Percentiles rank a stretch among this genome's conserved stretches.
These are phyloP conservation scores for Stramonita haemastoma DNA, from an alignment of 2,888 invertebrate species.

Conservation along the genomic window DNA sequence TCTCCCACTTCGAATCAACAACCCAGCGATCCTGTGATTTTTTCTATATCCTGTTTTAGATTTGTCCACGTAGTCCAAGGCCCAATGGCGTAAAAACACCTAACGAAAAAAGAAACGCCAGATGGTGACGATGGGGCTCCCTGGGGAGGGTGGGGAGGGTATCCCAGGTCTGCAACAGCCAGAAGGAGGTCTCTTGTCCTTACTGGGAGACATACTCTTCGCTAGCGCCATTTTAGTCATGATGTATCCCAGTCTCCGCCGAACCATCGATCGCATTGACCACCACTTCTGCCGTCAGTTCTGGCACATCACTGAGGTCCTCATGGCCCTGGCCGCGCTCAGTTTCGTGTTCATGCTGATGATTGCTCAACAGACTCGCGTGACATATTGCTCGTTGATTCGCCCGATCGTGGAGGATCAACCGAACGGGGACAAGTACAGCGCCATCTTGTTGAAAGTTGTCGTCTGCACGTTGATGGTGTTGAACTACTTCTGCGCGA, in stretches of 20 bases:
- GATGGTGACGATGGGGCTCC: slow-evolving; percentile 1
- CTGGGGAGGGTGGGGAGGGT: slow-evolving; percentile 1
- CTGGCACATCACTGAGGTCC: background rate
- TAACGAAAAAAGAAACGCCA: background rate
- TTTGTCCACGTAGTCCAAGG: background rate
- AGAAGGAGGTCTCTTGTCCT: slow-evolving; percentile 6
- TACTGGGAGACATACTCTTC: slow-evolving; percentile 34
- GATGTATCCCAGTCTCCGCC: slow-evolving; percentile 25
- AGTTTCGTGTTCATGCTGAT: slow-evolving; percentile 27
- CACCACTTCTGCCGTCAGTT: slow-evolving; percentile 26
- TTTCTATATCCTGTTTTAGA: background rate
- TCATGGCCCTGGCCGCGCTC: slow-evolving; percentile 16
- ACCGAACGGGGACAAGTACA: background rate
- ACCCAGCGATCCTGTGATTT: background rate
- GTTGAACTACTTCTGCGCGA: slow-evolving; percentile 27
- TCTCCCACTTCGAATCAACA: slow-evolving; percentile 8
- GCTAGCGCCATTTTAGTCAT: slow-evolving; percentile 19
- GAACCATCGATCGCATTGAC: slow-evolving; percentile 17
- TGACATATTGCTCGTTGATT: slow-evolving; percentile 30
- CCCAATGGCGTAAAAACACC: background rate
- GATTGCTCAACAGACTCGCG: slow-evolving; percentile 37
- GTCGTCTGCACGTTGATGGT: slow-evolving; percentile 26
- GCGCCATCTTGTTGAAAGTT: background rate
- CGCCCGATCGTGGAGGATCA: slow-evolving; percentile 20
- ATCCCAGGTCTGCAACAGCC: background rate